Base-by-base conservation (phyloP, 2,797 vertebrate genomes). In the Pantherophis vulpinus region DNA sequence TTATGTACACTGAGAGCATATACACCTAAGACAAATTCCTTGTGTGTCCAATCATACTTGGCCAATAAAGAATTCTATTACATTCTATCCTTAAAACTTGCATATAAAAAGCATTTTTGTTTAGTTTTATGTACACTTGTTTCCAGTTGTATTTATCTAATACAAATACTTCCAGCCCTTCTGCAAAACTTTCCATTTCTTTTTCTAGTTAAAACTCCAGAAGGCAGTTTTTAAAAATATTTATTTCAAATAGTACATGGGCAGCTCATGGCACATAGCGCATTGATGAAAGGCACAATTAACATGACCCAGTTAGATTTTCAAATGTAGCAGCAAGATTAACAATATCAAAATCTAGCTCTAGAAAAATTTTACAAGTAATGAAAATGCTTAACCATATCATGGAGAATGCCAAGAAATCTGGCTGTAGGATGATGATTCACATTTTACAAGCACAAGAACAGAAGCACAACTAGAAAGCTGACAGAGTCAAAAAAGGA, bases 211-310 rank as follows among this genome's bases (percentile, higher is more conserved):
- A 94, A 94, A 56, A 91, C 42, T 37, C 1, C 63, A 93, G 87
- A 94, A 93, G 79, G 88, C 59, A 25, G 90, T 86, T 63, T 79
- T 95, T 93, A 25, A 91, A 61, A 94, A 93, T 90, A 93, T 98
- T 98, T 98, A 98, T 98, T 99, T 98, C 96, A 98, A 98, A 98
- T 98, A 97, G 83, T 96, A 97, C 96, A 97, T 96, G 97, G 96
- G 98, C 96, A 97, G 94, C 92, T 95, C 97, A 16, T 98, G 98
- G 98, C 97, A 98, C 97, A 97, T 90, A 96, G 95, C 96, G 98
- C 97, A 91, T 93, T 95, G 97, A 98, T 98, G 98, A 98, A 98
- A 99, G 99, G 98, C 99, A 99, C 99, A 97, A 97, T 97, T 96
- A 96, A 96, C 96, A 95, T 97, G 96, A 97, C 97, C 94, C 95